Base-by-base conservation (phyloP, 2,888 invertebrate species). In the Drosophila formosana region DNA sequence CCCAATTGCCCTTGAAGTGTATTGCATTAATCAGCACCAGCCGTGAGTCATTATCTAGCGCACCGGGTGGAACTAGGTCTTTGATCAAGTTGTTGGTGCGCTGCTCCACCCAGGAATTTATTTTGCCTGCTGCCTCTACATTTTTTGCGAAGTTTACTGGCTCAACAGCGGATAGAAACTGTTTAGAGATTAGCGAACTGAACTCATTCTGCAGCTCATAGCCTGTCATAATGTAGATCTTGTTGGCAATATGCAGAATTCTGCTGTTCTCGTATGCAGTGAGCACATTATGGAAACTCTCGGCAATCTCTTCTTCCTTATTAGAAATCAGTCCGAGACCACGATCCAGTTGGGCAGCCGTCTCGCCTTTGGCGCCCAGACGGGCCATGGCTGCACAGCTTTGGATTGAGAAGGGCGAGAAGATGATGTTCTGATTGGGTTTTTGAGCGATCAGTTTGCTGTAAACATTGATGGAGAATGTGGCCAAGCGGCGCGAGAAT, bases 1-100 rank as follows among this genome's bases (percentile, higher is more conserved):
- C 91, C 97, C 97, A 98, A 34, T 94, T 93, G 23, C 96, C 96
- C 93, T 97, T 97, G 93, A 98, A 97, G 91, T 97, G 96, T 25
- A 97, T 94, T 3, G 97, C 97, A 90, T 97, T 97, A 1, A 97
- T 94, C 11, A 97, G 93, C 3, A 97, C 95, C 72, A 97, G 90
- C 32, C 95, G 93, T 1, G 96, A 96, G 1, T 91, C 72, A 0
- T 63, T 25, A 86, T 92, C 80, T 6, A 97, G 84, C 83, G 93
- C 93, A 68, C 93, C 94, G 0, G 94, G 25, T 0, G 93, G 85
- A 49, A 98, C 93, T 4, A 98, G 93, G 82, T 97, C 93, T 81
- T 95, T 95, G 73, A 99, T 98, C 89, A 96, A 96, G 13, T 96
- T 92, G 60, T 96, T 95, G 0, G 98, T 98, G 87, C 96, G 94